A percentile compares a stretch with the other conserved stretches of the same genome.
Conservation (phyloP, 2,797 vertebrate genomes). For the Sphenodon punctatus region DNA sequence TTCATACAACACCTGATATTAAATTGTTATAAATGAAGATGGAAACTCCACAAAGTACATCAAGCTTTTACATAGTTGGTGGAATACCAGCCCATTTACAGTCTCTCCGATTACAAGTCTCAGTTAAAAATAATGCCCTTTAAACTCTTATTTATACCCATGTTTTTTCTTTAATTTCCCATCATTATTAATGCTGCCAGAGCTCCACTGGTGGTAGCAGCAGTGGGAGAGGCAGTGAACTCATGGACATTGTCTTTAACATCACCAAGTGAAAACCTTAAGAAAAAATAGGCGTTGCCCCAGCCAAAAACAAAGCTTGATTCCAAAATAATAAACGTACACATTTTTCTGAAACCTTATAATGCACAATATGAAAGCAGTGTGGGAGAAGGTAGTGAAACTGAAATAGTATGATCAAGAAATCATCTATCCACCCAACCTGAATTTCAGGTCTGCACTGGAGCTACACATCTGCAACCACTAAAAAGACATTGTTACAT, state of each 20-base stretch:
- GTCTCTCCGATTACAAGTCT: no score
- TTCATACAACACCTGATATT: not conserved
- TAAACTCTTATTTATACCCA: fast-evolving
- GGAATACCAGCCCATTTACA: no score
- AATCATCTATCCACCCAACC: not conserved
- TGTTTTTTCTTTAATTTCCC: not conserved
- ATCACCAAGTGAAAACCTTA: not conserved
- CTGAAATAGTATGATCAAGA: not conserved
- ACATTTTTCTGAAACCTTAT: not conserved
- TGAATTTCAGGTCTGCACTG: not conserved
- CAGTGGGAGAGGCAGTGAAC: not conserved
- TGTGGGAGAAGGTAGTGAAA: not conserved
- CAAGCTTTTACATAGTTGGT: not conserved
- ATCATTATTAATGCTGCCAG: not conserved
- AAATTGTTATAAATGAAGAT: not conserved
- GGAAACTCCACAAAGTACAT: not conserved
- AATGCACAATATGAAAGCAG: not conserved
- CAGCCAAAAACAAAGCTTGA: not conserved
- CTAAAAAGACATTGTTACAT: not conserved
- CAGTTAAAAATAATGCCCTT: no score
- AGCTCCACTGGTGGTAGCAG: not conserved
- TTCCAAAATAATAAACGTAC: no score
- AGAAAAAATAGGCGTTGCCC: no score
- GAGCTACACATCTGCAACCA: not conserved
- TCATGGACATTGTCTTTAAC: not conserved